Conservation (phyloP, 2,113 vertebrate genomes). For the Stictonetta naevosa region DNA sequence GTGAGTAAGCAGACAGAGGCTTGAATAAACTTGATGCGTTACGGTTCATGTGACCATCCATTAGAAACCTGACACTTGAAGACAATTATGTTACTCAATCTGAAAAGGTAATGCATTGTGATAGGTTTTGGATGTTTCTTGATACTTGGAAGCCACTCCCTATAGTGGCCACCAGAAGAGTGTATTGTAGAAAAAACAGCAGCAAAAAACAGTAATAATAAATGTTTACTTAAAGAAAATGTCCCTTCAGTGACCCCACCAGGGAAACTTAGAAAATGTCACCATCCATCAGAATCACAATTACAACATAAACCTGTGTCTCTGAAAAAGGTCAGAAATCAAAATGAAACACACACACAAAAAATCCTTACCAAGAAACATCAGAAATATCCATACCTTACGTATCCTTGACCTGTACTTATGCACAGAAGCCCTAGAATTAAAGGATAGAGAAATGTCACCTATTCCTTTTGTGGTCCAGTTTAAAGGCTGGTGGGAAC, state of each 20-base stretch:
- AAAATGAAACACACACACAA: background rate
- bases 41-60: background rate
- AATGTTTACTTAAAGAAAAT: background rate
- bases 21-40: background rate
- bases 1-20: background rate
- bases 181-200: background rate
- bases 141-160: background rate
- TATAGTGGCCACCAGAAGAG: background rate
- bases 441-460: background rate
- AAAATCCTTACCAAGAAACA: background rate
- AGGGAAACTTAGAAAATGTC: conserved; percentile 38
- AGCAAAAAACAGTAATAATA: background rate
- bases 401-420: background rate
- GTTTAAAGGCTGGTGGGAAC: background rate
- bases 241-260: conserved; percentile 39
- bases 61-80: background rate
- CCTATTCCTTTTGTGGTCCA: background rate
- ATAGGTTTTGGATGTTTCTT: background rate
- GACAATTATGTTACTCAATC: background rate
- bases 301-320: background rate
- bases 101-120: background rate
- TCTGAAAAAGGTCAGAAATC: conserved; percentile 52
- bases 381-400: background rate
- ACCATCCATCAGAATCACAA: conserved; percentile 56
- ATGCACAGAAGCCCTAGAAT: background rate